A percentile compares a stretch with the other conserved stretches of the same genome.
Evolutionary conservation across 2,888 invertebrate species (phyloP).

Genomic region (Electrophaes corylata): DNA sequence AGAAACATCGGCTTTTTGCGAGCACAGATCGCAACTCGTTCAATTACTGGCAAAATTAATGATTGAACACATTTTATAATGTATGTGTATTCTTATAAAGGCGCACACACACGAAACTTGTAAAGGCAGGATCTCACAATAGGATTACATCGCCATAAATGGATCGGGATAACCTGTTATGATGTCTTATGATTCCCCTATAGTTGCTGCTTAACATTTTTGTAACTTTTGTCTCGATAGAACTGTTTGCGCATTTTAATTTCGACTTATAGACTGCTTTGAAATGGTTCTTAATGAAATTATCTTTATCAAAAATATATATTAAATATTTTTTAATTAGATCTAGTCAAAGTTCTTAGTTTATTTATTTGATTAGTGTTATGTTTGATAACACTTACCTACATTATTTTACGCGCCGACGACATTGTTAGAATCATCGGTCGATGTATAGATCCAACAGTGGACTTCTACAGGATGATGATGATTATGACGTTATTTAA

Average conservation of each 20-base stretch:
- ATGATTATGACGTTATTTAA: too few relatives aligned
- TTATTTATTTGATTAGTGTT: too few relatives aligned
- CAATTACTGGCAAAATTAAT: conserved; percentile 82
- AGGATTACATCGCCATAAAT: conserved; percentile 80
- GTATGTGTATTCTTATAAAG: conserved; percentile 53
- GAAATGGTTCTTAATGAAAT: conserved; percentile 32
- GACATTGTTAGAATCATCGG: too few relatives aligned
- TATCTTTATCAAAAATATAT: conserved; percentile 25
- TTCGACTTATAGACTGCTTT: conserved; percentile 58
- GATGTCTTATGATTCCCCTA: conserved; percentile 74
- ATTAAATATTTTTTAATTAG: too few relatives aligned
- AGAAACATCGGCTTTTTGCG: conserved; percentile 75
- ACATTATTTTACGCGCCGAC: too few relatives aligned
- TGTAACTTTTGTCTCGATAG: conserved; percentile 76
- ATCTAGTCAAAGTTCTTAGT: conserved; percentile 32
- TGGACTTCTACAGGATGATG: too few relatives aligned
- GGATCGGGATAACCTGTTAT: conserved; percentile 77
- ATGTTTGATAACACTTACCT: too few relatives aligned
- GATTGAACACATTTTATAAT: conserved; percentile 78
- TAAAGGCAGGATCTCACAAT: conserved; percentile 61
- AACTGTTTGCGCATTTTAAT: conserved; percentile 78
- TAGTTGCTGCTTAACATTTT: conserved; percentile 67
- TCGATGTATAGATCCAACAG: too few relatives aligned
- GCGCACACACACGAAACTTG: conserved; percentile 39
- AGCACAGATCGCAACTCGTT: conserved; percentile 66